Conservation (phyloP, 2,888 invertebrate genomes). For the Cephonodes hylas region DNA sequence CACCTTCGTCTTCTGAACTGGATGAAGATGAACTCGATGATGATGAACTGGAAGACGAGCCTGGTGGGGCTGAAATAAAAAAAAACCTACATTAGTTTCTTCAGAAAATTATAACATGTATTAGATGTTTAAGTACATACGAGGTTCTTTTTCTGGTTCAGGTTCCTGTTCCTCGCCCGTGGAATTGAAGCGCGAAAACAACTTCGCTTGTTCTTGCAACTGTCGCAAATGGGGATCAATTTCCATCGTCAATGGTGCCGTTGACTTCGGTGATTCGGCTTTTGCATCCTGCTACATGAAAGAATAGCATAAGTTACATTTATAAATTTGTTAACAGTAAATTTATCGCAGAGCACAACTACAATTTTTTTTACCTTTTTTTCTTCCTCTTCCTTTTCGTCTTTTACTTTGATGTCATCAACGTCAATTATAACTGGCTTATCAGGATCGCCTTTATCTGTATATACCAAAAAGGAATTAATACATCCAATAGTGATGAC, state of each 20-base stretch:
- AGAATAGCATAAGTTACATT: background rate
- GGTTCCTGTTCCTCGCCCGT: conserved; percentile 57
- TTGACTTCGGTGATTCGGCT: conserved; percentile 63
- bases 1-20: conserved; percentile 76
- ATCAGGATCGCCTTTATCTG: conserved; percentile 58
- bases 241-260: conserved; percentile 73
- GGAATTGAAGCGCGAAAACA: conserved; percentile 73
- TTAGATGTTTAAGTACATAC: conserved; percentile 42
- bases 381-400: conserved; percentile 56
- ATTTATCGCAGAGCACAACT: background rate
- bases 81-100: background rate
- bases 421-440: conserved; percentile 73
- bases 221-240: conserved; percentile 76
- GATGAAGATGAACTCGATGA: conserved; percentile 77
- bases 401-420: conserved; percentile 69
- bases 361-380: conserved; percentile 56
- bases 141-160: conserved; percentile 65
- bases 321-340: background rate
- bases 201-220: conserved; percentile 78
- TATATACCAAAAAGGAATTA: conserved; percentile 30
- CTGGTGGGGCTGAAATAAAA: conserved; percentile 61
- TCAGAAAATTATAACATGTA: too few species aligned
- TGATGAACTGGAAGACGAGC: conserved; percentile 76
- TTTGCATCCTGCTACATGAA: conserved; percentile 53
- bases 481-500: too few species aligned